phyloP scores from a whole-genome alignment of 2,797 vertebrate genomes.

The Bovichtus diacanthus region DNA sequence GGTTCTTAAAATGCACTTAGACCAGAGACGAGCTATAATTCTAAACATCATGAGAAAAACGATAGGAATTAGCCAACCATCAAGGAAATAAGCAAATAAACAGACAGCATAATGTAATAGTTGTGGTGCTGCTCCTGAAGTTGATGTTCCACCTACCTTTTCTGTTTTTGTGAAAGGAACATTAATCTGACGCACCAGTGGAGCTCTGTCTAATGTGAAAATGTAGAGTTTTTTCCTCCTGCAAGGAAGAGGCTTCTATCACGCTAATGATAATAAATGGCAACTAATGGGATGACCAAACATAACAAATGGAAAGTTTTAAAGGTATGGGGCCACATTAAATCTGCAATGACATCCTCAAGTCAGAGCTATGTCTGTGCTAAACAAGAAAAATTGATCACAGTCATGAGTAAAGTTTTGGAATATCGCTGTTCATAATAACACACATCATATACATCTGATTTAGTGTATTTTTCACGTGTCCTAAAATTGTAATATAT shows the following conservation, averaged over 20 bases:
- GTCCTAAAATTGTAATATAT: constrained; percentile 25
- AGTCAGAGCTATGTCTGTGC: constrained; percentile 66
- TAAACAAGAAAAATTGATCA: constrained; percentile 71
- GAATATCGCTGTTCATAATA: constrained; percentile 54
- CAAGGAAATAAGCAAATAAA: constrained; percentile 71
- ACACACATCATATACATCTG: constrained; percentile 36
- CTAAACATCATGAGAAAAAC: constrained; percentile 43
- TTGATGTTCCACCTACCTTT: constrained; percentile 79
- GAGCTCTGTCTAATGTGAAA: constrained; percentile 90
- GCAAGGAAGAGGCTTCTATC: constrained; percentile 93
- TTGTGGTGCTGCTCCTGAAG: constrained; percentile 62
- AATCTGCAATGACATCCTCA: constrained; percentile 84
- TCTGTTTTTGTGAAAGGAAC: constrained; percentile 75
- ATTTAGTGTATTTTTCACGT: not conserved
- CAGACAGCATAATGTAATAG: constrained; percentile 73
- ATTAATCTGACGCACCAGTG: constrained; percentile 83
- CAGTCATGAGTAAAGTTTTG: constrained; percentile 53
- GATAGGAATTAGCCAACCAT: constrained; percentile 59
- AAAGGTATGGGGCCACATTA: constrained; percentile 94
- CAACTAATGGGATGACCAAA: constrained; percentile 99
- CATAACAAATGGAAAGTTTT: constrained; percentile 99
- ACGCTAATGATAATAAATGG: constrained; percentile 99
- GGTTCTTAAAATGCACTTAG: constrained; percentile 51
- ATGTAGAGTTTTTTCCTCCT: constrained; percentile 82
- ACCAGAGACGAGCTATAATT: constrained; percentile 39